A percentile compares a stretch with the other conserved stretches of the same genome.
These are phyloP conservation scores for Hybognathus amarus DNA, from an alignment of 2,797 vertebrate species.

Conservation along the genomic window DNA sequence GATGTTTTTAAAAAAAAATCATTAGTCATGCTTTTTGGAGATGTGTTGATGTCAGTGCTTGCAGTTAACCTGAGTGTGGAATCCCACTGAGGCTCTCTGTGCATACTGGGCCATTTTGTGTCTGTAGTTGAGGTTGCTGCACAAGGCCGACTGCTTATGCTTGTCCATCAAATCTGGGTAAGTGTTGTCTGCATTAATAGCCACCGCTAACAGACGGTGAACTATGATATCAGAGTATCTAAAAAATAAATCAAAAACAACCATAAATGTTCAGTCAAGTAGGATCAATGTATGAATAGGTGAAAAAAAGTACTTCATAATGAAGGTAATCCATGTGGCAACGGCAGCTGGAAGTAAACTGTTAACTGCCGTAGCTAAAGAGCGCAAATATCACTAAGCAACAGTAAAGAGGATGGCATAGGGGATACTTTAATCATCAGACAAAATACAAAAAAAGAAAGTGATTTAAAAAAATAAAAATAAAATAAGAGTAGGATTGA, in stretches of 20 bases:
- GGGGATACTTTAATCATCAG: too few species aligned
- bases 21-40: not conserved
- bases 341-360: too few species aligned
- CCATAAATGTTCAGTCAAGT: not conserved
- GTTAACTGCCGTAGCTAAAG: too few species aligned
- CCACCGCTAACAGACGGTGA: constrained; percentile 91
- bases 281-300: not conserved
- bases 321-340: not conserved
- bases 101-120: constrained; percentile 99
- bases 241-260: constrained; percentile 21
- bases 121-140: constrained; percentile 96
- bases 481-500: too few species aligned
- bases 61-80: constrained; percentile 88
- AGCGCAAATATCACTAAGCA: too few species aligned
- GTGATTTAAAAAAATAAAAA: too few species aligned
- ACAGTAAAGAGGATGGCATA: too few species aligned
- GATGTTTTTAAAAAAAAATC: not conserved
- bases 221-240: constrained; percentile 97
- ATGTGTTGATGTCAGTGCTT: not conserved
- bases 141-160: constrained; percentile 89
- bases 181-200: constrained; percentile 89
- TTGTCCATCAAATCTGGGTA: constrained; percentile 96
- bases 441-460: too few species aligned
- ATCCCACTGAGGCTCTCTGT: constrained; percentile 92
- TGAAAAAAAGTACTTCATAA: not conserved